phyloP scores from a whole-genome alignment of 2,797 vertebrate species.

The Semaprochilodus insignis region DNA sequence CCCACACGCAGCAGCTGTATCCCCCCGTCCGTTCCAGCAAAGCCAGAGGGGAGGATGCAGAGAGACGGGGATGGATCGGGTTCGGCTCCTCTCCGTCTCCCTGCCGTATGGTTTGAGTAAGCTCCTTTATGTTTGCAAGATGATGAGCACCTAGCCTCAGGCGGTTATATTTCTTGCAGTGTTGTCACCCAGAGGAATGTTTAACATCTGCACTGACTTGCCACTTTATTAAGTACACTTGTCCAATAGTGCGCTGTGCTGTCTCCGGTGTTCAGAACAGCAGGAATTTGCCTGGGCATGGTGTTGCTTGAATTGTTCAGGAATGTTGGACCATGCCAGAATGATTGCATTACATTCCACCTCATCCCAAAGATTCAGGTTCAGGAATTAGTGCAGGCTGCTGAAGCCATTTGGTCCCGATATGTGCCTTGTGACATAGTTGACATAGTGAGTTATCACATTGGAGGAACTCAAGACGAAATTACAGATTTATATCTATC shows the following conservation, averaged over 20 bases:
- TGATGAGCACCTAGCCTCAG: not conserved
- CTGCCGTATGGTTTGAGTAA: not conserved
- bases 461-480: too few relatives aligned
- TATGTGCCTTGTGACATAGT: not conserved
- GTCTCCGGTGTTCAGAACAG: not conserved
- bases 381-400: not conserved
- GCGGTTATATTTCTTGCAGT: not conserved
- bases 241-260: too few relatives aligned
- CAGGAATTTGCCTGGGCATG: not conserved
- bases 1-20: constrained; percentile 32
- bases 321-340: not conserved
- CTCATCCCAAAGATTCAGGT: not conserved
- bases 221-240: not conserved
- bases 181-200: not conserved
- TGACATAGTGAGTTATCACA: too few relatives aligned
- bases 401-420: not conserved
- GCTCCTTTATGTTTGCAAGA: not conserved
- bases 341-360: not conserved
- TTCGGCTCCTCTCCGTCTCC: constrained; percentile 14
- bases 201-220: not conserved
- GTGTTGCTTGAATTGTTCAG: not conserved
- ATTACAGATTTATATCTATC: too few relatives aligned
- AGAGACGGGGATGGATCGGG: not conserved
- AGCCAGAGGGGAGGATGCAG: not conserved
- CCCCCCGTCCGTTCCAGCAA: constrained; percentile 22